Conservation (phyloP, 1,140 invertebrate species). For the Heliothis virescens region DNA sequence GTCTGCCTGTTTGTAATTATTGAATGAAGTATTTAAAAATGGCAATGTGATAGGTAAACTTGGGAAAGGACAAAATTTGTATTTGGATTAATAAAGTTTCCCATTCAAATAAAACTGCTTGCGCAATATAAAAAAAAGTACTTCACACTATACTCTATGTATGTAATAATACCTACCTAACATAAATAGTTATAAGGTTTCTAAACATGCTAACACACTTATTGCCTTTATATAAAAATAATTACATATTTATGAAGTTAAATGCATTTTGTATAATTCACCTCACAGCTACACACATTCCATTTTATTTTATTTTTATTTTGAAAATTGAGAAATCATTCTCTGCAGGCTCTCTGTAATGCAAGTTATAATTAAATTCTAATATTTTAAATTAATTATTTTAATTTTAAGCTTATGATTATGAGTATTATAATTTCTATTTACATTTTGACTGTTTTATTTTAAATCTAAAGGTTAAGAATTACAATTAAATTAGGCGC, state of each 20-base stretch:
- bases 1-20: not conserved
- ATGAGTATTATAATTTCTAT: constrained; percentile 47
- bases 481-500: too few relatives aligned
- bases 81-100: too few relatives aligned
- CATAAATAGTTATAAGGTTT: constrained; percentile 21
- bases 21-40: too few relatives aligned
- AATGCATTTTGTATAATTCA: not conserved
- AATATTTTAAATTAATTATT: constrained; percentile 20
- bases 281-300: constrained; percentile 4
- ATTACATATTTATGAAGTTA: constrained; percentile 21
- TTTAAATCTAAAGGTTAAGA: not conserved
- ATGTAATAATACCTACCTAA: not conserved
- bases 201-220: constrained; percentile 21
- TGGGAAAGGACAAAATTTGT: too few relatives aligned
- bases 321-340: not conserved
- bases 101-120: too few relatives aligned
- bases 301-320: constrained; percentile 18
- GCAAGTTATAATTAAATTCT: not conserved
- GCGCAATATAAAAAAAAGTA: not conserved
- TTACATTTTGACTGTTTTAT: not conserved
- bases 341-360: constrained; percentile 16
- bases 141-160: not conserved
- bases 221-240: constrained; percentile 14
- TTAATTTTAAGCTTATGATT: constrained; percentile 46
- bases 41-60: too few relatives aligned